phyloP scores from a whole-genome alignment of 1,140 invertebrate genomes.

The Zaprionus vittiger region DNA sequence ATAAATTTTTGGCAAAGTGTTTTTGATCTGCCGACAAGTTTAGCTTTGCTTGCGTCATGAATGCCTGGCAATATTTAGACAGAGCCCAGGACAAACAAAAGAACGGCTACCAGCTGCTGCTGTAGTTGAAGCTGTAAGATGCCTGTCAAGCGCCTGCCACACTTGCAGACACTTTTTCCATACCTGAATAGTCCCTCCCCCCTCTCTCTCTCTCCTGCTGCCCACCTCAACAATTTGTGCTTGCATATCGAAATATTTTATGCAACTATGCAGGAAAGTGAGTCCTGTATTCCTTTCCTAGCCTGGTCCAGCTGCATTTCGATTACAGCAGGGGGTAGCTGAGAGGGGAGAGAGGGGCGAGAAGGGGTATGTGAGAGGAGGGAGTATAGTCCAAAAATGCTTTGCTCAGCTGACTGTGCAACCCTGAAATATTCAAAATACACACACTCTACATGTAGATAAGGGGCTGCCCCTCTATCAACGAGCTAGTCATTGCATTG shows the following conservation, averaged over 20 bases:
- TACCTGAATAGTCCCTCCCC: constrained; percentile 22
- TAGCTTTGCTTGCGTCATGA: constrained; percentile 36
- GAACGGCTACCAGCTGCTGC: background rate
- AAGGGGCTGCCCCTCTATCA: constrained; percentile 1
- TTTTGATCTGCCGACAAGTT: constrained; percentile 53
- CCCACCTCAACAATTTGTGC: constrained; percentile 13
- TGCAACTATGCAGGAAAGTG: constrained; percentile 60
- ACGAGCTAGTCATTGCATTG: constrained; percentile 1
- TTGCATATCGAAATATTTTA: constrained; percentile 57
- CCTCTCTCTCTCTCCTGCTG: background rate
- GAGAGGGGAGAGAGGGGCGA: background rate
- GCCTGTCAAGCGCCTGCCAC: constrained; percentile 38
- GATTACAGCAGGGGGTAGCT: constrained; percentile 42
- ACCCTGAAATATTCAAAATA: constrained; percentile 52
- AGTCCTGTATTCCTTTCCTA: background rate
- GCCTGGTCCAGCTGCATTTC: constrained; percentile 45
- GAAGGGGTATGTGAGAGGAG: constrained; percentile 18
- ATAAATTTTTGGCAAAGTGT: constrained; percentile 36
- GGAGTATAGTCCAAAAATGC: constrained; percentile 20
- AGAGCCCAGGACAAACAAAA: constrained; percentile 34
- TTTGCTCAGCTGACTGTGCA: constrained; percentile 41
- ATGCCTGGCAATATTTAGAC: constrained; percentile 54
- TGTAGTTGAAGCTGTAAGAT: constrained; percentile 8
- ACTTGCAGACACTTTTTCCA: constrained; percentile 30
- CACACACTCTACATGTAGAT: background rate